Percentiles rank a stretch among this genome's conserved stretches.
These are phyloP conservation scores for Lasiurus borealis DNA, from an alignment of 2,113 vertebrate genomes.

Conservation along the genomic window DNA sequence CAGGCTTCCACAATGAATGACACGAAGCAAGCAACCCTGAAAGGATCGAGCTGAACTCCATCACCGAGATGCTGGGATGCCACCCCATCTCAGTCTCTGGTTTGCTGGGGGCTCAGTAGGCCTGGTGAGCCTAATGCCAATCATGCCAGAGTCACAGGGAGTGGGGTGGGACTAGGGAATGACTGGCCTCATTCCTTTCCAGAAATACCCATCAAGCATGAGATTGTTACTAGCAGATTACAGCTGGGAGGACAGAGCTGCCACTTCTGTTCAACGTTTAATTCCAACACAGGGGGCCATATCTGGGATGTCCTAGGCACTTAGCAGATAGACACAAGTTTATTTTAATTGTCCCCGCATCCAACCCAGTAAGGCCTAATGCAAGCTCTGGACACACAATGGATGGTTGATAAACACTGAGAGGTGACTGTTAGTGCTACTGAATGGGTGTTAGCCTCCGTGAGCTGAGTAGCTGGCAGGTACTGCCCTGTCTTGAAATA, in stretches of 20 bases:
- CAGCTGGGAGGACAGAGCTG: neutral
- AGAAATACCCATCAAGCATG: neutral
- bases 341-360: neutral
- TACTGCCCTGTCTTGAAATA: neutral
- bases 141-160: neutral
- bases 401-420: neutral
- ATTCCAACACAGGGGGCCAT: neutral
- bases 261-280: neutral
- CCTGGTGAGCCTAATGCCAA: neutral
- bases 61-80: neutral
- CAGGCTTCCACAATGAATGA: neutral
- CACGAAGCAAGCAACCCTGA: neutral
- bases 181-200: neutral
- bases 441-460: rapidly evolving
- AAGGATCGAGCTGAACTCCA: neutral
- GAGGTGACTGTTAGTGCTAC: neutral
- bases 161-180: neutral
- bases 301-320: neutral
- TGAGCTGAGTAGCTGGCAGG: neutral
- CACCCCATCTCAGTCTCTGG: neutral
- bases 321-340: neutral
- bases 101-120: neutral
- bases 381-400: neutral
- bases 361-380: neutral
- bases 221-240: too few relatives aligned